A percentile compares a stretch with the other conserved stretches of the same genome.
Conservation (phyloP, 2,888 invertebrate genomes). For the Acheta domesticus region DNA sequence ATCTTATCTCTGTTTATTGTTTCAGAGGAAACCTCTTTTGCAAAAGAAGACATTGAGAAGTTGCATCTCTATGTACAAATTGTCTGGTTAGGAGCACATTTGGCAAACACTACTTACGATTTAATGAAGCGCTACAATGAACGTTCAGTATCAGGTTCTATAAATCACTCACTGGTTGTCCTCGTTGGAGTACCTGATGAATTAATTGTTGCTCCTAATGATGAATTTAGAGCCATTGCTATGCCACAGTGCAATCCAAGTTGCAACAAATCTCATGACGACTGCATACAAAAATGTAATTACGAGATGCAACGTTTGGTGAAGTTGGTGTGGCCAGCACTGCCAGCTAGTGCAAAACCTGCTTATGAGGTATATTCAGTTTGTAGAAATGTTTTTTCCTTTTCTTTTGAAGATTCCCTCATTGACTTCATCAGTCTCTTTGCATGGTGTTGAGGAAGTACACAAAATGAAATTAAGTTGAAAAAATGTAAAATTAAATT, state of each 20-base stretch:
- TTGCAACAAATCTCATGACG: conserved; percentile 40
- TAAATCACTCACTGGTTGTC: conserved; percentile 54
- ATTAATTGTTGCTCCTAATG: conserved; percentile 43
- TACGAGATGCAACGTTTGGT: conserved; percentile 66
- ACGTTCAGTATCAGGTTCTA: conserved; percentile 31
- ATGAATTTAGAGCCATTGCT: conserved; percentile 53
- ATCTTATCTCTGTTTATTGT: not conserved
- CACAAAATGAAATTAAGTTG: too few species aligned
- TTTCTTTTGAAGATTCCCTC: too few species aligned
- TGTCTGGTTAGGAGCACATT: conserved; percentile 63
- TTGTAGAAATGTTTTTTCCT: not conserved
- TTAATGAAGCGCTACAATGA: conserved; percentile 31
- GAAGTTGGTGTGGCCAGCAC: conserved; percentile 61
- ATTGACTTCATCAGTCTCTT: too few species aligned
- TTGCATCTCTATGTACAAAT: conserved; percentile 62
- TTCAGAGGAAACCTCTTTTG: conserved; percentile 52
- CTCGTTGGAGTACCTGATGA: conserved; percentile 67
- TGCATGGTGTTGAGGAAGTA: too few species aligned
- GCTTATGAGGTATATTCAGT: conserved; percentile 48
- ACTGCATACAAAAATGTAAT: conserved; percentile 57
- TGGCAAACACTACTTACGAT: conserved; percentile 48
- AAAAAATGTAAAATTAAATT: too few species aligned
- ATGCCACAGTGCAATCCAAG: conserved; percentile 60
- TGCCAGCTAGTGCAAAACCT: conserved; percentile 54
- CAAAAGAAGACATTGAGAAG: conserved; percentile 58